Evolutionary conservation across 2,113 vertebrate species (phyloP).

Genomic region (Daphoenositta chrysoptera): DNA sequence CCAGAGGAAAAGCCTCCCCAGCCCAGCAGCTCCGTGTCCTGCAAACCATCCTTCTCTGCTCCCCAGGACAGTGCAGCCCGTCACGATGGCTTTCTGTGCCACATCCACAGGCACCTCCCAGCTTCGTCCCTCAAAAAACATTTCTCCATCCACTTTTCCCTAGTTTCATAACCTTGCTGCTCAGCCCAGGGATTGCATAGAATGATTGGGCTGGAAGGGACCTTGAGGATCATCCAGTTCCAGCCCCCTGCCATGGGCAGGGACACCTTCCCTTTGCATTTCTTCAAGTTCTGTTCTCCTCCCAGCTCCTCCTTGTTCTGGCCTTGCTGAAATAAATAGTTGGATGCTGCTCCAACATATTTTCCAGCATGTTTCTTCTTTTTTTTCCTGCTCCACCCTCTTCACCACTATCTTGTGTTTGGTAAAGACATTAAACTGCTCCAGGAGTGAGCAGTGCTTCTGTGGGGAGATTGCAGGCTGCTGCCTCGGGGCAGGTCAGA

Average conservation of each 20-base stretch:
- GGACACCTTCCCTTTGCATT: not conserved
- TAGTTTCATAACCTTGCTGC: not conserved
- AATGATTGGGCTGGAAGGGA: not conserved
- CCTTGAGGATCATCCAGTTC: not conserved
- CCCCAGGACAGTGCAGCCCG: not conserved
- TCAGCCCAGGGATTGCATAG: not conserved
- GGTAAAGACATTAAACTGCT: not conserved
- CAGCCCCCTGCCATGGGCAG: not conserved
- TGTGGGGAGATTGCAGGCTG: not conserved
- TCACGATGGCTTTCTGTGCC: accelerated
- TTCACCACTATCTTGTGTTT: not conserved
- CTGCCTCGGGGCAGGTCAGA: not conserved
- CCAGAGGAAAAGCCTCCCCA: not conserved
- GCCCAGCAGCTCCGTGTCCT: not conserved
- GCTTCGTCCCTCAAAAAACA: not conserved
- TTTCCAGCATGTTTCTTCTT: not conserved
- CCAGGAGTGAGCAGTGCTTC: not conserved
- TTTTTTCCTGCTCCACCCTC: not conserved
- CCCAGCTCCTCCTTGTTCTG: not conserved
- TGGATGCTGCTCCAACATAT: not conserved
- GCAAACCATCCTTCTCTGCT: not conserved
- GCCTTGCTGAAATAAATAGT: not conserved
- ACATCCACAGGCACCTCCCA: accelerated
- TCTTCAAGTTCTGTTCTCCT: not conserved
- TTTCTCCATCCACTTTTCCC: not conserved